phyloP scores from a whole-genome alignment of 2,113 vertebrate species.

The Polyodon spathula region DNA sequence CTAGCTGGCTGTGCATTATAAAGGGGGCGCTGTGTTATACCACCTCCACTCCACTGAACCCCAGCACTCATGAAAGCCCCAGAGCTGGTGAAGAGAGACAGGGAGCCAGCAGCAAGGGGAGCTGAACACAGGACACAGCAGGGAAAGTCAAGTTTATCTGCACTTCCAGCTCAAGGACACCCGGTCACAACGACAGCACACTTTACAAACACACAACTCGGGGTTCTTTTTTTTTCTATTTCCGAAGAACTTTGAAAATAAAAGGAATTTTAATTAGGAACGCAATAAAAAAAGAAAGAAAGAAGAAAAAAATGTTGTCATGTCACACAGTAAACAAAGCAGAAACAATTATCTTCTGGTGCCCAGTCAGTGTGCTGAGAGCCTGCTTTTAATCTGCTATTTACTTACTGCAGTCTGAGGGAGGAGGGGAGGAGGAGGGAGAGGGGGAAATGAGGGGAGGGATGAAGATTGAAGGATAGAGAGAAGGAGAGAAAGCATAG shows the following conservation, averaged over 20 bases:
- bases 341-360: constrained; percentile 74
- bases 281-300: constrained; percentile 62
- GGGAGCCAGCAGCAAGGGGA: constrained; percentile 10
- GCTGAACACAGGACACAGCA: background rate
- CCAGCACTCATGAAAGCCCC: no score
- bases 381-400: constrained; percentile 71
- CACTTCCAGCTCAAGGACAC: constrained; percentile 53
- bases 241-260: constrained; percentile 66
- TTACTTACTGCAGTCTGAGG: constrained; percentile 42
- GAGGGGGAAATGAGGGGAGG: constrained; percentile 22
- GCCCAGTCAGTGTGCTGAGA: constrained; percentile 69
- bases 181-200: constrained; percentile 54
- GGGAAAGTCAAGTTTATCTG: constrained; percentile 44
- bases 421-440: constrained; percentile 42
- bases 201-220: constrained; percentile 60
- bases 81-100: constrained; percentile 2
- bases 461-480: constrained; percentile 31
- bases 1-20: no score
- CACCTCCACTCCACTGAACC: no score
- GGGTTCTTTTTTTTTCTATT: constrained; percentile 45
- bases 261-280: constrained; percentile 67
- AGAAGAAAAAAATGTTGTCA: constrained; percentile 56
- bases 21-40: no score
- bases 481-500: no score
- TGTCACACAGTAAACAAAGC: constrained; percentile 65